A percentile compares a stretch with the other conserved stretches of the same genome.
These are phyloP conservation scores for Amiota mariae DNA, from an alignment of 2,888 invertebrate species.

Conservation along the genomic window DNA sequence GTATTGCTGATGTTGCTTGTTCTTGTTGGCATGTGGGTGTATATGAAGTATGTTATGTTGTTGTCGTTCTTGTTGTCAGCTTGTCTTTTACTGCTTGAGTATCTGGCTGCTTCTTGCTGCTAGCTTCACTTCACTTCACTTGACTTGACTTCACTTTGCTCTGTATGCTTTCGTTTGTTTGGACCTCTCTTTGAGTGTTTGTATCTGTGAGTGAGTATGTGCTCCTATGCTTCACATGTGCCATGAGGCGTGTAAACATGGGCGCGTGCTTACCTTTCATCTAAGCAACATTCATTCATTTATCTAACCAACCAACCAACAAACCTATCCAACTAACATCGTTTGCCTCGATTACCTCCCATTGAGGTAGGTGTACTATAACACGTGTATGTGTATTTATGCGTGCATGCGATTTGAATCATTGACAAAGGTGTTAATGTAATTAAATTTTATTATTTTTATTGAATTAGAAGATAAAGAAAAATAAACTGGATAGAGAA, in stretches of 20 bases:
- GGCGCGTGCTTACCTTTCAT: slow-evolving; percentile 57
- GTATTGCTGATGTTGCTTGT: slow-evolving; percentile 15
- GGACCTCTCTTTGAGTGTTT: background rate
- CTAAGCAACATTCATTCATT: slow-evolving; percentile 48
- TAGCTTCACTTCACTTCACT: background rate
- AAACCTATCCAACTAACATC: background rate
- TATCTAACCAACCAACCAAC: background rate
- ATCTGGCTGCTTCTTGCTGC: background rate
- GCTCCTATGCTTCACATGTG: slow-evolving; percentile 36
- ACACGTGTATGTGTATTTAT: slow-evolving; percentile 28
- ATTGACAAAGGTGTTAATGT: slow-evolving; percentile 60
- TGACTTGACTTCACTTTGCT: background rate
- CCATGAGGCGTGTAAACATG: slow-evolving; percentile 66
- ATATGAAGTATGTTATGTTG: slow-evolving; percentile 24
- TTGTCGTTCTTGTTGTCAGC: slow-evolving; percentile 36
- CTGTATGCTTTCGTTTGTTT: background rate
- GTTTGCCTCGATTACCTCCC: background rate
- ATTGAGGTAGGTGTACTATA: slow-evolving; percentile 60
- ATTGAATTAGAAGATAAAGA: slow-evolving; percentile 20
- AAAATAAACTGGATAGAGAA: background rate
- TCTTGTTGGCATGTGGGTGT: slow-evolving; percentile 28
- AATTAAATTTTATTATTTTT: slow-evolving; percentile 64
- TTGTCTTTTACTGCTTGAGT: background rate
- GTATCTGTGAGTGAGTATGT: background rate
- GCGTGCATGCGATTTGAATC: slow-evolving; percentile 56